phyloP scores from a whole-genome alignment of 1,140 invertebrate species.

The Coptotermes formosanus region DNA sequence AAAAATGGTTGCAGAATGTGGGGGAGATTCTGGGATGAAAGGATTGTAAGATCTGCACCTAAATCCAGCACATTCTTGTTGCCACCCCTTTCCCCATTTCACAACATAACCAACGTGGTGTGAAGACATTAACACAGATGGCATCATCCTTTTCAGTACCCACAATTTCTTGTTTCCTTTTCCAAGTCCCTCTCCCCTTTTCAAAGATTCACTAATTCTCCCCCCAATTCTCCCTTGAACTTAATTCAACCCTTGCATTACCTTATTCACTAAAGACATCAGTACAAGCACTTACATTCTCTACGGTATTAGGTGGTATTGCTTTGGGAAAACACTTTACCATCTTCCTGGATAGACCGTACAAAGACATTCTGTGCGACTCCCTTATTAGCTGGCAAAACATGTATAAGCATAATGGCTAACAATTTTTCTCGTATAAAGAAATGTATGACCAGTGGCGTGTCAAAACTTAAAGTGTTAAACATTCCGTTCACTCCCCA shows the following conservation, averaged over 20 bases:
- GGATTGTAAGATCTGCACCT: not conserved
- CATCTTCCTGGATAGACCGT: not conserved
- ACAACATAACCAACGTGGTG: conserved; percentile 18
- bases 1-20: not conserved
- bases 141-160: conserved; percentile 18
- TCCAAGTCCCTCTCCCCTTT: not conserved
- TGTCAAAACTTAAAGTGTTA: no score
- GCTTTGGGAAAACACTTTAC: not conserved
- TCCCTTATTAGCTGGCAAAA: not conserved
- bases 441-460: no score
- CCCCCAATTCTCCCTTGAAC: not conserved
- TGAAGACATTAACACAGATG: conserved; percentile 28
- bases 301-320: not conserved
- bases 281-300: not conserved
- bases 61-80: not conserved
- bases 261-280: conserved; percentile 18
- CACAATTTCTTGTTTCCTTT: conserved; percentile 14
- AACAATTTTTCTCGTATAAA: not conserved
- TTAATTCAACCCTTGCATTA: not conserved
- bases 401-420: not conserved
- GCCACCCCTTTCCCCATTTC: not conserved
- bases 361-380: not conserved
- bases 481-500: no score
- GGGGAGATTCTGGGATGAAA: not conserved
- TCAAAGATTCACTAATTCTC: not conserved